phyloP scores from a whole-genome alignment of 1,140 invertebrate genomes.

The Cherax destructor region DNA sequence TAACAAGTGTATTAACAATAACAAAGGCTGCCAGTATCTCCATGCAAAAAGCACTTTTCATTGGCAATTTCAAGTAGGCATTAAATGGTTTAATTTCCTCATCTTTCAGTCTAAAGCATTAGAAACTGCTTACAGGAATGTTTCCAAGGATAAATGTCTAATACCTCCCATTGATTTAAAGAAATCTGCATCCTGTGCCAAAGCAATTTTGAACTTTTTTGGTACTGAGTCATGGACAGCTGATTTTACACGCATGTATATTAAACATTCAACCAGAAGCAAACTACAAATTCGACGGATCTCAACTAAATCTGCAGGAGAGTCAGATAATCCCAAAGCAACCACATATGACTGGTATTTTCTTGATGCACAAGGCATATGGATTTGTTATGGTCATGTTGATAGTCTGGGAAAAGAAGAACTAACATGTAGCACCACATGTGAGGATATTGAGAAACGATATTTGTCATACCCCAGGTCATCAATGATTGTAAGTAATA shows the following conservation, averaged over 20 bases:
- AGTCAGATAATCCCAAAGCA: constrained; percentile 14
- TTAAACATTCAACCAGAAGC: not conserved
- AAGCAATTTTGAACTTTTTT: constrained; percentile 18
- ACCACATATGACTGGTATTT: constrained; percentile 53
- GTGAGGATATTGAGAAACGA: constrained; percentile 39
- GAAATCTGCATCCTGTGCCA: not conserved
- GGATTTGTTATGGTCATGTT: constrained; percentile 31
- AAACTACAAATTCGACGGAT: constrained; percentile 19
- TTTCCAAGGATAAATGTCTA: not conserved
- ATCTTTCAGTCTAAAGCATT: constrained; percentile 48
- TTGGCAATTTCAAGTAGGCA: constrained; percentile 41
- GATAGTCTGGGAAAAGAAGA: constrained; percentile 30
- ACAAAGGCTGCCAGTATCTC: constrained; percentile 50
- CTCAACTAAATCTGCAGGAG: constrained; percentile 26
- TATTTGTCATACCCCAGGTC: constrained; percentile 16
- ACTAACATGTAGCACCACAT: not conserved
- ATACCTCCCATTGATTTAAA: not conserved
- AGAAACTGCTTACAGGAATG: constrained; percentile 49
- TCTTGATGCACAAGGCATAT: constrained; percentile 41
- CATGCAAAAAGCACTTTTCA: constrained; percentile 53
- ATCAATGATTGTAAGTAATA: constrained; percentile 9
- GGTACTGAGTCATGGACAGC: constrained; percentile 42
- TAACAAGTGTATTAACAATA: constrained; percentile 39
- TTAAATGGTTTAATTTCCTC: constrained; percentile 48
- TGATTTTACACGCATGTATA: constrained; percentile 28